Evolutionary conservation across 2,888 invertebrate species (phyloP).

Genomic region (Ceratothoa steindachneri): DNA sequence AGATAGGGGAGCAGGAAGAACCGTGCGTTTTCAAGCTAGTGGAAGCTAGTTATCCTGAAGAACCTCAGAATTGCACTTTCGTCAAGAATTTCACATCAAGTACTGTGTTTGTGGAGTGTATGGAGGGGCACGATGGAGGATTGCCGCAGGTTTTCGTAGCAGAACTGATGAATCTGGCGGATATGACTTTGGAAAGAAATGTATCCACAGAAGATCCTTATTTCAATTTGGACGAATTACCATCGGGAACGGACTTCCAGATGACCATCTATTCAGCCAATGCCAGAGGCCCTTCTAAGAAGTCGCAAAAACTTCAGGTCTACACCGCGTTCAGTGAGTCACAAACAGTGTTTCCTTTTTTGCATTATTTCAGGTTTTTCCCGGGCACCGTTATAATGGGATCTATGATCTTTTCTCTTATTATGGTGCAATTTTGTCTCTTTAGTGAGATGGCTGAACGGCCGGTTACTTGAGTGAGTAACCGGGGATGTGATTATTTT

Average conservation of each 20-base stretch:
- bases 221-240: not conserved
- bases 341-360: too few species aligned
- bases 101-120: conserved; percentile 20
- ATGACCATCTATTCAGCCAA: not conserved
- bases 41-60: conserved; percentile 25
- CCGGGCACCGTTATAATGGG: too few species aligned
- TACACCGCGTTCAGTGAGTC: too few species aligned
- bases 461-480: too few species aligned
- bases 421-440: too few species aligned
- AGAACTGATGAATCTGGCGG: conserved; percentile 12
- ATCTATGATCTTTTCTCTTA: too few species aligned
- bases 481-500: too few species aligned
- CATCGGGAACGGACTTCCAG: not conserved
- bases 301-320: not conserved
- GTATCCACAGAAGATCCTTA: not conserved
- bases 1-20: conserved; percentile 17
- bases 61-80: conserved; percentile 23
- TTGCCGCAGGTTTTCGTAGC: conserved; percentile 22
- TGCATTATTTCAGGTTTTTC: too few species aligned
- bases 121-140: conserved; percentile 30
- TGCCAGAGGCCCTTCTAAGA: not conserved
- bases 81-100: conserved; percentile 22
- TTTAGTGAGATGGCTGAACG: too few species aligned
- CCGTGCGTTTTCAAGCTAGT: conserved; percentile 22
- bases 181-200: not conserved